A percentile compares a stretch with the other conserved stretches of the same genome.
Evolutionary conservation across 2,113 vertebrate species (phyloP).

Genomic region (Cardinalis cardinalis): DNA sequence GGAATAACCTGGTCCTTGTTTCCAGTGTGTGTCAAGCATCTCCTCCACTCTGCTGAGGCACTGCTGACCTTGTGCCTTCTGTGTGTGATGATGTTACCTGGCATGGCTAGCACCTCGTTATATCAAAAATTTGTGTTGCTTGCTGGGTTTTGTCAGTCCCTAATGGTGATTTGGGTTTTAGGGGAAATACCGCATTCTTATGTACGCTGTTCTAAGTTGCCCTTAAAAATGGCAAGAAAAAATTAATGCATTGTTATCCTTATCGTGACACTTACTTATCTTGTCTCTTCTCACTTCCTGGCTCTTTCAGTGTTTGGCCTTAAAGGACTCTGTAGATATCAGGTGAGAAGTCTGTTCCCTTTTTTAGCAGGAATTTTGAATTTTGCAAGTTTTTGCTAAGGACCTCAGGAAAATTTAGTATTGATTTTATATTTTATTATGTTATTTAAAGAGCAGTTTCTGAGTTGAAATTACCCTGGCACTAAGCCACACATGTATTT

Average conservation of each 20-base stretch:
- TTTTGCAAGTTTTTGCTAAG: background rate
- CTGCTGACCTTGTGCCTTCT: background rate
- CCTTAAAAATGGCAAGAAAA: background rate
- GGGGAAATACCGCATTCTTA: background rate
- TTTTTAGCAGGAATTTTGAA: background rate
- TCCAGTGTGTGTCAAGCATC: background rate
- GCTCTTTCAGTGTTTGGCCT: background rate
- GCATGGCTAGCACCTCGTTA: background rate
- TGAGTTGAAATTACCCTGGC: background rate
- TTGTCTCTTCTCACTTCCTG: background rate
- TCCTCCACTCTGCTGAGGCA: background rate
- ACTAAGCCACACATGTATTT: background rate
- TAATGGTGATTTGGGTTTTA: background rate
- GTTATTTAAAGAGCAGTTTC: background rate
- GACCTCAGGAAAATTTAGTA: background rate
- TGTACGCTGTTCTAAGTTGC: background rate
- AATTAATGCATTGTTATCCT: background rate
- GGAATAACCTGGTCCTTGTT: accelerated
- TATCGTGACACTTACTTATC: background rate
- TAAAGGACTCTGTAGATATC: background rate
- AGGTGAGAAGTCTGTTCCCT: background rate
- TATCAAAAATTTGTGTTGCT: background rate
- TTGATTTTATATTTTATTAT: background rate
- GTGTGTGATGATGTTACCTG: background rate
- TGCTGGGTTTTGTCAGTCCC: background rate